Evolutionary conservation across 2,888 invertebrate species (phyloP).

Genomic region (Erynnis tages): DNA sequence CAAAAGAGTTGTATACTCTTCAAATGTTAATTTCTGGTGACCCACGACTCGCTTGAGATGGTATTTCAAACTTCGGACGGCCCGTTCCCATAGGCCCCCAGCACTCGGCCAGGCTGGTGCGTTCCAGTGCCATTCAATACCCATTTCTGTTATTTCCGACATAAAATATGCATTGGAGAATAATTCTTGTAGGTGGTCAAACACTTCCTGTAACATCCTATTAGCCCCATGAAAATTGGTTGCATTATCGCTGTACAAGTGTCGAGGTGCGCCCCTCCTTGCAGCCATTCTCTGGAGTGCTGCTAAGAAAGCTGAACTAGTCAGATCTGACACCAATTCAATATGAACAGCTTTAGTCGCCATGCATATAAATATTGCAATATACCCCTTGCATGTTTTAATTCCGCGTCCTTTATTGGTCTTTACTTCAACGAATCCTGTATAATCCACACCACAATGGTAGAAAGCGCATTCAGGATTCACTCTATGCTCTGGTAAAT

Average conservation of each 20-base stretch:
- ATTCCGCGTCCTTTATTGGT: constrained; percentile 12
- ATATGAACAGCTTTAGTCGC: constrained; percentile 28
- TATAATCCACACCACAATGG: constrained; percentile 31
- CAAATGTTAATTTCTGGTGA: not conserved
- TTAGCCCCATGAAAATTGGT: constrained; percentile 23
- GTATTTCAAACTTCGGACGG: not conserved
- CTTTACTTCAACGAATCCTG: constrained; percentile 28
- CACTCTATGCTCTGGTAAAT: constrained; percentile 29
- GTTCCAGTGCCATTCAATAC: constrained; percentile 6
- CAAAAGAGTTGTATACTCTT: constrained; percentile 4
- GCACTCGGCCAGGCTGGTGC: not conserved
- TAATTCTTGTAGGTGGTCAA: not conserved
- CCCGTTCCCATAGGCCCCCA: constrained; percentile 2
- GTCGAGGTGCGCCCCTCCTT: constrained; percentile 22
- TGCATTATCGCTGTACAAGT: constrained; percentile 31
- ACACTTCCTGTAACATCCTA: constrained; percentile 6
- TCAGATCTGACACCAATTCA: constrained; percentile 29
- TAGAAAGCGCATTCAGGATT: constrained; percentile 29
- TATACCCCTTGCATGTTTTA: constrained; percentile 14
- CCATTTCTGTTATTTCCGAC: not conserved
- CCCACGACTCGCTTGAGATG: constrained; percentile 4
- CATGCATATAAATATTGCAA: constrained; percentile 23
- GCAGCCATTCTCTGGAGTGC: constrained; percentile 26
- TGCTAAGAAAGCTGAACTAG: constrained; percentile 26
- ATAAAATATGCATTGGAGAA: not conserved